Conservation (phyloP, 2,113 vertebrate species). For the Pseudorectes ferrugineus region DNA sequence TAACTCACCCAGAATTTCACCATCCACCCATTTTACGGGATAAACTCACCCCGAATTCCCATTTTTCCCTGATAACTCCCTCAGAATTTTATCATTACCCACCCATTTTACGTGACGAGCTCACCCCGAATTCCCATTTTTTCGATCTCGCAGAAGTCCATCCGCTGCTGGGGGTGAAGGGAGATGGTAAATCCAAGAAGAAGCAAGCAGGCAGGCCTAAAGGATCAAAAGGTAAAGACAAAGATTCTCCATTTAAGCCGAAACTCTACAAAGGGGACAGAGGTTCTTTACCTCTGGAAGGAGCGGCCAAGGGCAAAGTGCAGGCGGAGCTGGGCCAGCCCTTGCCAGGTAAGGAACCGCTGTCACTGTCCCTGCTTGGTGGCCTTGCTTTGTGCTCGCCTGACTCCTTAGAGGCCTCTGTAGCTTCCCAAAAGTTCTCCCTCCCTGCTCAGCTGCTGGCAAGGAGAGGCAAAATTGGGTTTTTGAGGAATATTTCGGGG, state of each 20-base stretch:
- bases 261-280: slow-evolving; percentile 96
- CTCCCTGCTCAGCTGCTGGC: slow-evolving; percentile 13
- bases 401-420: background rate
- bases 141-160: slow-evolving; percentile 83
- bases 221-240: slow-evolving; percentile 99
- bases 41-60: background rate
- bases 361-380: slow-evolving; percentile 58
- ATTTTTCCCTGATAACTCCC: background rate
- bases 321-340: slow-evolving; percentile 89
- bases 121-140: background rate
- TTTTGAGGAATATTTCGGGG: accelerated
- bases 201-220: slow-evolving; percentile 97
- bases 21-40: too few species aligned
- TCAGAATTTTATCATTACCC: too few species aligned
- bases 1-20: too few species aligned
- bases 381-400: slow-evolving; percentile 71
- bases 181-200: slow-evolving; percentile 99
- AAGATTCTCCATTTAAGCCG: slow-evolving; percentile 97
- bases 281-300: slow-evolving; percentile 88
- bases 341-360: slow-evolving; percentile 87
- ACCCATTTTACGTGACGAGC: background rate
- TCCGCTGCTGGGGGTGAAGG: slow-evolving; percentile 96
- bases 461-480: slow-evolving; percentile 25
- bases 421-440: background rate
- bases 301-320: slow-evolving; percentile 91